These are phyloP conservation scores for Eupithecia dodoneata DNA, from an alignment of 2,888 invertebrate species.

Conservation along the genomic window DNA sequence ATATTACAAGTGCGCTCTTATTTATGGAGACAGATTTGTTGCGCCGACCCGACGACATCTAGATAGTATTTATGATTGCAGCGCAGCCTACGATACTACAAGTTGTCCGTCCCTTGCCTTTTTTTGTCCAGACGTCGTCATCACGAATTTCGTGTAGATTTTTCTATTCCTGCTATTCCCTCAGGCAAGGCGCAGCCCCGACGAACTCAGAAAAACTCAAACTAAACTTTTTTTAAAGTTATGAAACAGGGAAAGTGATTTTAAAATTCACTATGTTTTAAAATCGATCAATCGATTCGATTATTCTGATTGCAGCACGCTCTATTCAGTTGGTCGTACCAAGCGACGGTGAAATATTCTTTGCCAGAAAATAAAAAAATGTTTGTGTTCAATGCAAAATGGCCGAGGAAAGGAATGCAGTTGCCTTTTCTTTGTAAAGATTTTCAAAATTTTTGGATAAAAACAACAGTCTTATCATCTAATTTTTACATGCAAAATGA, in stretches of 20 bases:
- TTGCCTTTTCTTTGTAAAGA: conserved; percentile 61
- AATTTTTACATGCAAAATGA: conserved; percentile 59
- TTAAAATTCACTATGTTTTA: background rate
- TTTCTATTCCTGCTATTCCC: background rate
- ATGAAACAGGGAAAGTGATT: too few species aligned
- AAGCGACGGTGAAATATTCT: conserved; percentile 1
- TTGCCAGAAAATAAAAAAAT: background rate
- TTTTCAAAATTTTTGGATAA: conserved; percentile 45
- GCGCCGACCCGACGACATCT: too few species aligned
- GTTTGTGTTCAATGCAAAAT: conserved; percentile 56
- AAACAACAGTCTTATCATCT: background rate
- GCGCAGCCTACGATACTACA: background rate
- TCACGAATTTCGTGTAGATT: background rate
- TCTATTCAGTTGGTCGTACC: background rate
- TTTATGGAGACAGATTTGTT: too few species aligned
- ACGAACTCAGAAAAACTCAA: too few species aligned
- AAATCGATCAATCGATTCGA: background rate
- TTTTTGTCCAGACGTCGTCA: too few species aligned
- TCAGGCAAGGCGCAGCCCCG: too few species aligned
- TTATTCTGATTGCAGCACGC: background rate
- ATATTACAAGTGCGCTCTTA: too few species aligned
- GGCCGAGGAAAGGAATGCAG: conserved; percentile 78
- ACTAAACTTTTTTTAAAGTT: too few species aligned
- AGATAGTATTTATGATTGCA: too few species aligned
- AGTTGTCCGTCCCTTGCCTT: background rate